Conservation (phyloP, 2,888 invertebrate species). For the Leistus spinibarbis region DNA sequence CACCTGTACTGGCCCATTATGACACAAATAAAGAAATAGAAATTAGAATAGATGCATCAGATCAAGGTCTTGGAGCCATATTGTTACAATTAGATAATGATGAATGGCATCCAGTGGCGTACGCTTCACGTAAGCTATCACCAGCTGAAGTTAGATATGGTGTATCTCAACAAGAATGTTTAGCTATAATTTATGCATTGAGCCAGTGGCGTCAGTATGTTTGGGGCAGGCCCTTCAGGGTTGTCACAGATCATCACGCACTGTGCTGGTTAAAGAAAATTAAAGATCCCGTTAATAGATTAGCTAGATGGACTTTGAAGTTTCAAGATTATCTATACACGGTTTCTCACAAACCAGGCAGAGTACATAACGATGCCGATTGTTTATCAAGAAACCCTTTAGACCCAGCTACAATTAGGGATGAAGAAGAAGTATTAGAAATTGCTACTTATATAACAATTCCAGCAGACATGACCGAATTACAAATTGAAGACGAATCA, state of each 20-base stretch:
- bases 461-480: too few relatives aligned
- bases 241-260: too few relatives aligned
- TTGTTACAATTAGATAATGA: conserved; percentile 47
- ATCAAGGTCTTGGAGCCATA: conserved; percentile 46
- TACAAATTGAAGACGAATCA: conserved; percentile 38
- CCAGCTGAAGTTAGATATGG: too few relatives aligned
- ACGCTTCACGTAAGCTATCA: too few relatives aligned
- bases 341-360: conserved; percentile 37
- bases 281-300: conserved; percentile 24
- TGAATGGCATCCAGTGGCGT: conserved; percentile 45
- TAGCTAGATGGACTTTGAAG: conserved; percentile 40
- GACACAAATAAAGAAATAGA: conserved; percentile 40
- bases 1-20: conserved; percentile 40
- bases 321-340: conserved; percentile 40
- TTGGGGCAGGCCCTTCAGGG: too few relatives aligned
- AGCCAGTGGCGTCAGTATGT: too few relatives aligned
- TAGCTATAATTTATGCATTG: too few relatives aligned
- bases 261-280: conserved; percentile 24
- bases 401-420: background rate
- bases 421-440: too few relatives aligned
- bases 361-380: conserved; percentile 30
- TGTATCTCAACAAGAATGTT: too few relatives aligned
- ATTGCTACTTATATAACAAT: too few relatives aligned
- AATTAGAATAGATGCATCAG: conserved; percentile 40
- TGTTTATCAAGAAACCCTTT: conserved; percentile 21